Evolutionary conservation across 2,113 vertebrate species (phyloP), one percentile per base, ranked within the genome.

Genomic region (Junco hyemalis): DNA sequence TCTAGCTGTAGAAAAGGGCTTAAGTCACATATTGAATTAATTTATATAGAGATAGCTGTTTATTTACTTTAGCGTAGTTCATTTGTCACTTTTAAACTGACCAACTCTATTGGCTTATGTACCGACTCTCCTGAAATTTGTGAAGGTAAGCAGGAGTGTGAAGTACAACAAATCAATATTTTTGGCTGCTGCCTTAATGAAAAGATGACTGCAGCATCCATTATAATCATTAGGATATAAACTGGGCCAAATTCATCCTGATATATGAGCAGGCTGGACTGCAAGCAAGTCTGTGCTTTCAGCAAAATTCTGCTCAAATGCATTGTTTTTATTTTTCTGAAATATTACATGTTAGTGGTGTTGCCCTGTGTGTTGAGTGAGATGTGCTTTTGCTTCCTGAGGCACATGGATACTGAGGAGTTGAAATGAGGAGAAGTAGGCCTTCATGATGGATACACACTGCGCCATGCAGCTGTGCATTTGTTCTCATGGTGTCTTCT

Each of bases 21-120:
- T 84, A 84, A 95, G 71, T 92, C 89, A 63, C 80, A 78, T 80
- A 97, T 79, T 97, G 96, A 97, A 96, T 97, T 96, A 88, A 97
- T 95, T 94, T 95, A 84, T 90, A 71, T 93, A 60, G 87, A 92
- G 92, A 91, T 74, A 88, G 83, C 85, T 97, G 60, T 97, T 97
- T 97, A 97, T 97, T 95, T 97, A 97, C 96, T 96, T 95, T 85
- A 63, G 61, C 9, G 2, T 60, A 83, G 87, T 96, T 95, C 66
- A 91, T 93, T 86, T 93, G 92, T 88, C 96, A 97, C 88, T 94
- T 95, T 82, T 95, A 83, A 92, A 96, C 85, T 95, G 84, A 96
- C 84, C 33, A 1, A 70, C 71, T 90, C 94, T 95, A 81, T 94
- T 95, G 91, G 95, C 91, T 92, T 97, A 71, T 78, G 61, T 59